Conservation (phyloP, 2,113 vertebrate genomes). For the Sula dactylatra region DNA sequence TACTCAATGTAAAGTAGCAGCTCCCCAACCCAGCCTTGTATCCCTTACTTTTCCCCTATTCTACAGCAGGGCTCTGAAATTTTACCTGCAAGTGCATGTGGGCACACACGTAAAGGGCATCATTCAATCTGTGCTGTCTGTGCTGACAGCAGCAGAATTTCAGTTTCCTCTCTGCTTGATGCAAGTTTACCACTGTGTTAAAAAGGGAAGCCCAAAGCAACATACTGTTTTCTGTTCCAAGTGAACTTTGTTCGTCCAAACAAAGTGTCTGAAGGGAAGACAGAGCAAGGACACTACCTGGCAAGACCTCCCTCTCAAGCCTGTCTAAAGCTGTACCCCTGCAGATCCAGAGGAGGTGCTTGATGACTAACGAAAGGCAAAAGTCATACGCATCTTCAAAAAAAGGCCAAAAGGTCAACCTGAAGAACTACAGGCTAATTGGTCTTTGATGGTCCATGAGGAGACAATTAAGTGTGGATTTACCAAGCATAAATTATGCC, state of each 20-base stretch:
- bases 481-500: neutral
- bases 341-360: neutral
- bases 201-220: neutral
- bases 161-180: neutral
- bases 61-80: neutral
- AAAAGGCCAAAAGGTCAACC: neutral
- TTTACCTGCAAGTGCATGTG: neutral
- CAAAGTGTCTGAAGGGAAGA: neutral
- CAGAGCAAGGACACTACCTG: neutral
- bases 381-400: neutral
- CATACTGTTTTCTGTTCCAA: neutral
- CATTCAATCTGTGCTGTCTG: neutral
- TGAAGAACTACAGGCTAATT: neutral
- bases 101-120: neutral
- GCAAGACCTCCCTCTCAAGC: neutral
- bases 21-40: neutral
- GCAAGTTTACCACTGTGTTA: neutral
- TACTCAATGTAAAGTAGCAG: neutral
- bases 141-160: neutral
- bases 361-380: neutral
- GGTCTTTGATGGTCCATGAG: neutral
- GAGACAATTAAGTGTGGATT: neutral
- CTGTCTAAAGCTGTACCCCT: neutral
- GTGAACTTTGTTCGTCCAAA: conserved; percentile 1
- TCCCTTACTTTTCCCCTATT: neutral